Conservation (phyloP, 1,140 invertebrate species). For the Calosoma granatense region DNA sequence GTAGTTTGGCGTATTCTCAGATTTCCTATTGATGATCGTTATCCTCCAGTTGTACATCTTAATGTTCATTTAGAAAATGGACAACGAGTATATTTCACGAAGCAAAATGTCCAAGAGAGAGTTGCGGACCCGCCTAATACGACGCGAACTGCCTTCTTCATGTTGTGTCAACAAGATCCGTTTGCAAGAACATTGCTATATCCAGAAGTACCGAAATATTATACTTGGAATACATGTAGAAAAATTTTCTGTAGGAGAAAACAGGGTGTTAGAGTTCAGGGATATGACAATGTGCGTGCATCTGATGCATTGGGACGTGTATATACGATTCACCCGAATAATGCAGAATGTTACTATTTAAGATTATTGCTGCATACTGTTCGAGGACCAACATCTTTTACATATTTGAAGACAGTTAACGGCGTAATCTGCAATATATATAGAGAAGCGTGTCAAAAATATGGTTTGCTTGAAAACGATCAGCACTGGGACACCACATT, state of each 20-base stretch:
- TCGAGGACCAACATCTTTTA: constrained; percentile 28
- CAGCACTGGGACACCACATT: constrained; percentile 4
- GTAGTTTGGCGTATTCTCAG: constrained; percentile 31
- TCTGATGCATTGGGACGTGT: constrained; percentile 24
- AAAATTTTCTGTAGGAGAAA: constrained; percentile 30
- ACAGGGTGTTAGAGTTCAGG: constrained; percentile 26
- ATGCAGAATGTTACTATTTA: constrained; percentile 17
- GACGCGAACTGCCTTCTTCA: constrained; percentile 33
- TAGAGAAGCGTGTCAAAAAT: neutral
- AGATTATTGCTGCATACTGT: constrained; percentile 21
- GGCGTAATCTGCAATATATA: constrained; percentile 21
- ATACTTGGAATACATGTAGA: constrained; percentile 33
- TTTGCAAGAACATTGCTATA: constrained; percentile 36
- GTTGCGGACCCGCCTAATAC: constrained; percentile 14
- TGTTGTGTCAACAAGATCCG: constrained; percentile 29
- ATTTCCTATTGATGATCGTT: constrained; percentile 34
- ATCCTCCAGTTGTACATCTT: constrained; percentile 33
- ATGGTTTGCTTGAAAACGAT: constrained; percentile 21
- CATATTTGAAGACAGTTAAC: constrained; percentile 28
- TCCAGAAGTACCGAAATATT: constrained; percentile 34
- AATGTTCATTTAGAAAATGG: constrained; percentile 38
- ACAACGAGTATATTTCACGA: constrained; percentile 33
- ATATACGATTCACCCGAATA: constrained; percentile 31
- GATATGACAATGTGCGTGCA: constrained; percentile 26
- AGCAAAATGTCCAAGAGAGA: constrained; percentile 19